Percentiles rank a stretch among this genome's conserved stretches.
Evolutionary conservation across 2,888 invertebrate species (phyloP).

Genomic region (Drosophila kambysellisi): DNA sequence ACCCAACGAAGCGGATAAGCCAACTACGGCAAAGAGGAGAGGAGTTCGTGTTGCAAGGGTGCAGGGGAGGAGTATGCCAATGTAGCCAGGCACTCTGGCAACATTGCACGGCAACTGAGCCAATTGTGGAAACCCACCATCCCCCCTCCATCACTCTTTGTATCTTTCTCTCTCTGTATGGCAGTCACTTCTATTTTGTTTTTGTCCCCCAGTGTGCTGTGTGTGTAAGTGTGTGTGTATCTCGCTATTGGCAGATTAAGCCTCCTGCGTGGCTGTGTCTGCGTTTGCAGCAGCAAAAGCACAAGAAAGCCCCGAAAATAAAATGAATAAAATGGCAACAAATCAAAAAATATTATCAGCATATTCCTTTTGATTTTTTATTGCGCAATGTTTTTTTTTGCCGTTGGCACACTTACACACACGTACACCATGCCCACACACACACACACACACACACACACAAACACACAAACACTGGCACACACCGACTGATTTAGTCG

Average conservation of each 20-base stretch:
- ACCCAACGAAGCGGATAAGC: slow-evolving; percentile 71
- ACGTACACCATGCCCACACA: not conserved
- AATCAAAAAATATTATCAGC: slow-evolving; percentile 74
- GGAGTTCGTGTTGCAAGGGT: not conserved
- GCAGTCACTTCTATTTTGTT: slow-evolving; percentile 2
- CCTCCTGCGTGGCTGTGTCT: slow-evolving; percentile 17
- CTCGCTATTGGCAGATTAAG: slow-evolving; percentile 70
- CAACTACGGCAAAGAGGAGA: slow-evolving; percentile 22
- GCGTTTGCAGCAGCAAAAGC: slow-evolving; percentile 24
- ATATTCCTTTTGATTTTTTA: slow-evolving; percentile 74
- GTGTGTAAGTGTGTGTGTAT: slow-evolving; percentile 22
- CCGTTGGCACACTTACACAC: slow-evolving; percentile 16
- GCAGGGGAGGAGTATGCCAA: slow-evolving; percentile 30
- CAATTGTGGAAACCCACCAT: slow-evolving; percentile 44
- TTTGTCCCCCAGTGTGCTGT: slow-evolving; percentile 4
- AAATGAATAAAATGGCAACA: slow-evolving; percentile 47
- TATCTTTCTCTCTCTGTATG: not conserved
- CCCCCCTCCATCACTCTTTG: not conserved
- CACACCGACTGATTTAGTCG: not conserved
- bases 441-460: not conserved
- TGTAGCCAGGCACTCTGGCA: slow-evolving; percentile 69
- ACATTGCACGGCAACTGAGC: slow-evolving; percentile 61
- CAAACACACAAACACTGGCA: not conserved
- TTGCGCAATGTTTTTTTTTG: slow-evolving; percentile 47
- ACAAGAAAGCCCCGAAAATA: slow-evolving; percentile 16